Evolutionary conservation across 1,140 invertebrate genomes (phyloP).

Genomic region (Ptiloglossa arizonensis): DNA sequence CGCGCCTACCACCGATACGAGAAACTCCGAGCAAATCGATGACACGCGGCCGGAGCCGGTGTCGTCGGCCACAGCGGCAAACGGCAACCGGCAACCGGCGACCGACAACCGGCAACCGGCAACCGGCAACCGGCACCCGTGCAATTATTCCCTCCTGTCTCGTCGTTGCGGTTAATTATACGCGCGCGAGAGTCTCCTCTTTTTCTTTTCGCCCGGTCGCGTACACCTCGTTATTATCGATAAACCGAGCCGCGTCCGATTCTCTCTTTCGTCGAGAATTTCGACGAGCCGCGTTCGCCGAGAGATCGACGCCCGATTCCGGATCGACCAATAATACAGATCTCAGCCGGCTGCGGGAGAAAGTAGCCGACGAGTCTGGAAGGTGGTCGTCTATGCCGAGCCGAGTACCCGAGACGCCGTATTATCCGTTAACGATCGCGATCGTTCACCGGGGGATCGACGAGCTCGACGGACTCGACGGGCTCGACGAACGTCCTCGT

Average conservation of each 20-base stretch:
- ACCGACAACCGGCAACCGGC: no score
- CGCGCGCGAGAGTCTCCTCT: neutral
- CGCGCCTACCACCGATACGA: slow-evolving; percentile 18
- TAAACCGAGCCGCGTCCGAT: no score
- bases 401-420: slow-evolving; percentile 43
- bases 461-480: slow-evolving; percentile 56
- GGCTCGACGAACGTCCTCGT: slow-evolving; percentile 59
- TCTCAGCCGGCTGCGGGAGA: slow-evolving; percentile 55
- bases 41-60: slow-evolving; percentile 32
- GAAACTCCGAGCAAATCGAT: slow-evolving; percentile 38
- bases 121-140: neutral
- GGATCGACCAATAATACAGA: slow-evolving; percentile 67
- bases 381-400: slow-evolving; percentile 61
- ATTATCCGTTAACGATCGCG: slow-evolving; percentile 71
- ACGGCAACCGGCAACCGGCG: no score
- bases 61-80: slow-evolving; percentile 28
- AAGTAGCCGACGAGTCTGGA: slow-evolving; percentile 58
- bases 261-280: no score
- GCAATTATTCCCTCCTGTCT: slow-evolving; percentile 48
- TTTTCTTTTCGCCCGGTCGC: slow-evolving; percentile 9
- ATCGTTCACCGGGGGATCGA: slow-evolving; percentile 55
- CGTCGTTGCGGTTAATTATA: slow-evolving; percentile 42
- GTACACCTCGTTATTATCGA: slow-evolving; percentile 39
- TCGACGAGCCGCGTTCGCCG: neutral
- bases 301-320: slow-evolving; percentile 9